Conservation (phyloP, 2,888 invertebrate genomes). For the Drosophila tripunctata region DNA sequence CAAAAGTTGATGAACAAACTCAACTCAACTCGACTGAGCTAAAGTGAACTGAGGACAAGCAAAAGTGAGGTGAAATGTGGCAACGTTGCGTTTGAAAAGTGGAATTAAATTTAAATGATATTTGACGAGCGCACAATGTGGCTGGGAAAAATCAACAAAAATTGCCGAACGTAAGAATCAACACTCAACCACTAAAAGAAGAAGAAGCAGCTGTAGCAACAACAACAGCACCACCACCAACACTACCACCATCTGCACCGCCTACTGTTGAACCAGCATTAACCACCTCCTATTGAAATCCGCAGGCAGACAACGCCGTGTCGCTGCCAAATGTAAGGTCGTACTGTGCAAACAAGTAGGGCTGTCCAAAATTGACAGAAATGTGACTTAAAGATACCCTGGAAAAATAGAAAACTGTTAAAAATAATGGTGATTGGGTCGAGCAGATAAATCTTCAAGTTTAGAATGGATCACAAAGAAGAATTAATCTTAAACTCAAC, state of each 20-base stretch:
- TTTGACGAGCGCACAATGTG: conserved; percentile 53
- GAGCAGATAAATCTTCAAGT: no score
- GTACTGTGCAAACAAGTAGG: conserved; percentile 38
- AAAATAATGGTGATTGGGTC: background rate
- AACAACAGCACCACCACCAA: background rate
- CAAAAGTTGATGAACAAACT: conserved; percentile 10
- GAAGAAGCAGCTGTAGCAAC: background rate
- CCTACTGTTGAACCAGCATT: conserved; percentile 11
- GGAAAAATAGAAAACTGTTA: background rate
- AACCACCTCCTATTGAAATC: conserved; percentile 19
- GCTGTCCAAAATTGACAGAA: background rate
- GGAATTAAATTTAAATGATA: conserved; percentile 74
- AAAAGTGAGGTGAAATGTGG: conserved; percentile 13
- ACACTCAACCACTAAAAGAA: conserved; percentile 31
- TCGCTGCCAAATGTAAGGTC: conserved; percentile 32
- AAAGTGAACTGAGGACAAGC: conserved; percentile 10
- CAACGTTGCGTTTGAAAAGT: conserved; percentile 37
- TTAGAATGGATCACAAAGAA: no score
- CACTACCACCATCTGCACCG: conserved; percentile 4
- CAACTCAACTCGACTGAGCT: conserved; percentile 32
- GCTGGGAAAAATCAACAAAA: conserved; percentile 48
- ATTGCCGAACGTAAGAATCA: conserved; percentile 42
- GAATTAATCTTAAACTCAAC: no score
- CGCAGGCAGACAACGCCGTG: conserved; percentile 29
- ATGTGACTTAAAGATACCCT: conserved; percentile 15